Evolutionary conservation across 2,888 invertebrate genomes (phyloP).

Genomic region (Protophormia terraenovae): DNA sequence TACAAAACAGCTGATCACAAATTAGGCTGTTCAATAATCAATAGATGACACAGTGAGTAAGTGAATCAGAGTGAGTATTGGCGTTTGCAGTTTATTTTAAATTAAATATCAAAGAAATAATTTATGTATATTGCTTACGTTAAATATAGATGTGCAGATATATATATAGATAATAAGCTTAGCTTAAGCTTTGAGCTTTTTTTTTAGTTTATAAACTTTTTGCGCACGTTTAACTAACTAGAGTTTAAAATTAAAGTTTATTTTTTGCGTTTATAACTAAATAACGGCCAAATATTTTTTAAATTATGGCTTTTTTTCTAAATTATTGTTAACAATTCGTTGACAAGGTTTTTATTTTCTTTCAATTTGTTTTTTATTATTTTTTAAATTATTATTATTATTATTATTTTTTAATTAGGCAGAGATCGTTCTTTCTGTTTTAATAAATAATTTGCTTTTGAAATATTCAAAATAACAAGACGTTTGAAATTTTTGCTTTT

Average conservation of each 20-base stretch:
- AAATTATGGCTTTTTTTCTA: conserved; percentile 9
- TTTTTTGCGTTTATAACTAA: conserved; percentile 34
- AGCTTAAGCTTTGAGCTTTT: conserved; percentile 28
- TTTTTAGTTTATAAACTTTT: not conserved
- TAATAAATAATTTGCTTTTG: conserved; percentile 49
- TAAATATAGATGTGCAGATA: not conserved
- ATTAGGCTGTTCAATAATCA: too few species aligned
- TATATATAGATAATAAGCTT: not conserved
- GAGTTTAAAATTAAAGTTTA: conserved; percentile 8
- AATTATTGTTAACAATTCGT: conserved; percentile 62
- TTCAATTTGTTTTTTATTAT: not conserved
- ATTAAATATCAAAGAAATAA: not conserved
- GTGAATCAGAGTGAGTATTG: too few species aligned
- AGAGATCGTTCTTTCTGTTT: conserved; percentile 54
- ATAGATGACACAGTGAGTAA: too few species aligned
- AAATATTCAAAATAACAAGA: conserved; percentile 52
- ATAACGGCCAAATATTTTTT: conserved; percentile 35
- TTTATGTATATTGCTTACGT: conserved; percentile 56
- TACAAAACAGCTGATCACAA: conserved; percentile 29
- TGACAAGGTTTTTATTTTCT: conserved; percentile 44
- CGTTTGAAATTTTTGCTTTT: conserved; percentile 35
- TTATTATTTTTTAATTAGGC: conserved; percentile 27
- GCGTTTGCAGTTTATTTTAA: conserved; percentile 33
- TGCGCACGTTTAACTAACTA: conserved; percentile 20
- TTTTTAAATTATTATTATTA: conserved; percentile 17